Percentiles rank a stretch among this genome's conserved stretches.
phyloP scores from a whole-genome alignment of 2,797 vertebrate genomes.

The Myoxocephalus aenaeus region DNA sequence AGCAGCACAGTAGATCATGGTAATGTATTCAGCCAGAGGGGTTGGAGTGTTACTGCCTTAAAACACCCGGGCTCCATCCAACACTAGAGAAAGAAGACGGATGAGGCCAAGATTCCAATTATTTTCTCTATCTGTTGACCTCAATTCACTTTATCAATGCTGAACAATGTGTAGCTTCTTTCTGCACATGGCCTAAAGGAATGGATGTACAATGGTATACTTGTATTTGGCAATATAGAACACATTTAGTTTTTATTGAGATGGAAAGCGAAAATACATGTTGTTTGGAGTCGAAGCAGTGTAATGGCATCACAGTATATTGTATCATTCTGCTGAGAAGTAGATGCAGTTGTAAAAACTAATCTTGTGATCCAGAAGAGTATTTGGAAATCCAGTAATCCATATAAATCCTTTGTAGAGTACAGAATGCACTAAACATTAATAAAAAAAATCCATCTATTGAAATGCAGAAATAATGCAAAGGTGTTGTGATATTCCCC shows the following conservation, averaged over 20 bases:
- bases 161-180: conserved; percentile 51
- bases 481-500: conserved; percentile 10
- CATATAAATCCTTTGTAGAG: neutral
- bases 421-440: neutral
- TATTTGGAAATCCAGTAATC: conserved; percentile 28
- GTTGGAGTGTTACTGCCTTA: conserved; percentile 66
- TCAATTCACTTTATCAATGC: conserved; percentile 74
- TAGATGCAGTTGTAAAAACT: conserved; percentile 3
- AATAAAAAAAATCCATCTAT: neutral
- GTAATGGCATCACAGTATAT: neutral
- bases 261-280: neutral
- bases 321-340: neutral
- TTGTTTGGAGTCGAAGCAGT: neutral
- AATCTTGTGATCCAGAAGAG: conserved; percentile 2
- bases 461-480: conserved; percentile 9
- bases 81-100: conserved; percentile 60
- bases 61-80: conserved; percentile 64
- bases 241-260: conserved; percentile 18
- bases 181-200: conserved; percentile 43
- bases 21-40: conserved; percentile 79
- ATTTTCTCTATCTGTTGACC: conserved; percentile 78
- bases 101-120: conserved; percentile 77
- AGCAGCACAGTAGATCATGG: conserved; percentile 67
- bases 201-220: conserved; percentile 10
- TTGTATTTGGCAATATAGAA: conserved; percentile 10